Evolutionary conservation across 2,888 invertebrate species (phyloP).

Genomic region (Asteroscopus sphinx): DNA sequence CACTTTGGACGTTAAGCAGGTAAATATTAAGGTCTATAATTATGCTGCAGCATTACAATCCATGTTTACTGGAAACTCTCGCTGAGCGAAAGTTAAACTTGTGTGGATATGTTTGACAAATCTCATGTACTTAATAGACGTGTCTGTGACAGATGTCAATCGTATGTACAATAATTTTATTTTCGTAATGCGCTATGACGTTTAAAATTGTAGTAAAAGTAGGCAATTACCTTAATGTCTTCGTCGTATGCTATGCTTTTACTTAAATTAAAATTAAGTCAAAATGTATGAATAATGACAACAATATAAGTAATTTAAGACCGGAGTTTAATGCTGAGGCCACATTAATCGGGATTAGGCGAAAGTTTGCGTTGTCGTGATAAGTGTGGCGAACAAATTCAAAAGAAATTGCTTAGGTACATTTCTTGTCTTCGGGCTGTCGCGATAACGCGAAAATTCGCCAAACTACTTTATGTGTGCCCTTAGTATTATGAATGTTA

Average conservation of each 20-base stretch:
- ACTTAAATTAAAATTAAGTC: neutral
- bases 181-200: constrained; percentile 35
- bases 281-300: constrained; percentile 7
- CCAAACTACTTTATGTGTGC: too few species aligned
- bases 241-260: constrained; percentile 2
- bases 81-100: constrained; percentile 82
- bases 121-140: constrained; percentile 45
- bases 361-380: too few species aligned
- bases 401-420: too few species aligned
- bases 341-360: too few species aligned
- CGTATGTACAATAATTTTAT: constrained; percentile 31
- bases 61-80: constrained; percentile 73
- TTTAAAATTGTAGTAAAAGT: constrained; percentile 35
- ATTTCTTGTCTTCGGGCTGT: too few species aligned
- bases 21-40: constrained; percentile 66
- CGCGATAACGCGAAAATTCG: too few species aligned
- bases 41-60: constrained; percentile 63
- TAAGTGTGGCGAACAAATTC: too few species aligned
- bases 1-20: constrained; percentile 67
- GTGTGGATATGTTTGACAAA: constrained; percentile 62
- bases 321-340: too few species aligned
- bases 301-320: constrained; percentile 9
- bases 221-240: constrained; percentile 14
- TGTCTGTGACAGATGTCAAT: constrained; percentile 48
- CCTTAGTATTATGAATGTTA: constrained; percentile 8